phyloP scores from a whole-genome alignment of 2,888 invertebrate species.

The Aphidoletes aphidimyza region DNA sequence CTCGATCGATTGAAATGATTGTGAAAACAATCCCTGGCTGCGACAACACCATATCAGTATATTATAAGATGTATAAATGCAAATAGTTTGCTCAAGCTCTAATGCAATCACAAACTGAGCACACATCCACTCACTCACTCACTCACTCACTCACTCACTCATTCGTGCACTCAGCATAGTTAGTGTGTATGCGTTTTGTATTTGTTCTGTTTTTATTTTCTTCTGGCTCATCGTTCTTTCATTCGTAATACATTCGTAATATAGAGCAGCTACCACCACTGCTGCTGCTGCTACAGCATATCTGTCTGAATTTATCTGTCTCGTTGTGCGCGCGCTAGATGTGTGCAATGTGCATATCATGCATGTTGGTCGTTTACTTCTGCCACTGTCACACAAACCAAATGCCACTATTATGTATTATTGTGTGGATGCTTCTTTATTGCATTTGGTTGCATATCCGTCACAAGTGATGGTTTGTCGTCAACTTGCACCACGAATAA shows the following conservation, averaged over 20 bases:
- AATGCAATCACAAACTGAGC: conserved; percentile 53
- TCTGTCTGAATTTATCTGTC: conserved; percentile 3
- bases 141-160: neutral
- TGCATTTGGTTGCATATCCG: conserved; percentile 48
- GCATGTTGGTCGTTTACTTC: neutral
- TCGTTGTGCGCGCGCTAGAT: too few relatives aligned
- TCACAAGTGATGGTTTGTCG: conserved; percentile 53
- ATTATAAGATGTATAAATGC: conserved; percentile 39
- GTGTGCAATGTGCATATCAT: neutral
- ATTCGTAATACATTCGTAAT: neutral
- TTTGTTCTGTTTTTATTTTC: neutral
- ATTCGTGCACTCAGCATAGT: neutral
- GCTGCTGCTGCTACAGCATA: neutral
- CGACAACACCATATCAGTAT: neutral
- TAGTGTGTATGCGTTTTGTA: neutral
- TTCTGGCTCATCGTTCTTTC: neutral
- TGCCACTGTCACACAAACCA: conserved; percentile 1
- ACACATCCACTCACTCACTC: neutral
- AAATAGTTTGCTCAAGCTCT: conserved; percentile 29
- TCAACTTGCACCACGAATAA: conserved; percentile 30
- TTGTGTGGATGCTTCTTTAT: conserved; percentile 47
- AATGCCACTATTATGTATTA: neutral
- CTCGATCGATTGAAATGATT: too few relatives aligned
- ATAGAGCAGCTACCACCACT: too few relatives aligned
- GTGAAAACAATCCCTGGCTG: conserved; percentile 2